Conservation (phyloP, 1,140 invertebrate genomes). For the Trissolcus basalis region DNA sequence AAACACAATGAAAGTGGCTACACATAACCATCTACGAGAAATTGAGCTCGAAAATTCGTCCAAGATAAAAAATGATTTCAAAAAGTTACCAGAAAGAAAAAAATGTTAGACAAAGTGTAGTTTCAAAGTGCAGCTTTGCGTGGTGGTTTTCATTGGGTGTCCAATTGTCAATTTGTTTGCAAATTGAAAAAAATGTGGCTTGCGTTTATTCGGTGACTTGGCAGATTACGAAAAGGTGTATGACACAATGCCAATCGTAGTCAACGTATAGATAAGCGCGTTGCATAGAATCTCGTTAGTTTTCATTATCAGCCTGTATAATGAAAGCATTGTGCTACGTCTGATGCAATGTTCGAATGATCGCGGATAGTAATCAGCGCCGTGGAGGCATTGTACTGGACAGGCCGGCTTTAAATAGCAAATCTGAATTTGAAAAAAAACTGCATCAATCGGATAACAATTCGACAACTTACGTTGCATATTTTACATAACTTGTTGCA, state of each 20-base stretch:
- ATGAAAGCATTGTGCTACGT: slow-evolving; percentile 59
- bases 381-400: slow-evolving; percentile 45
- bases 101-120: no score
- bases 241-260: slow-evolving; percentile 58
- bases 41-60: no score
- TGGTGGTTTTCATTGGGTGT: no score
- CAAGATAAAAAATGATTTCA: no score
- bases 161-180: no score
- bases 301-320: slow-evolving; percentile 57
- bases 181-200: no score
- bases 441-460: slow-evolving; percentile 5
- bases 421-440: slow-evolving; percentile 40
- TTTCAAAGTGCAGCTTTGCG: no score
- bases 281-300: slow-evolving; percentile 56
- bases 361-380: slow-evolving; percentile 54
- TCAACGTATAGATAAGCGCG: slow-evolving; percentile 52
- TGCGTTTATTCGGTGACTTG: slow-evolving; percentile 38
- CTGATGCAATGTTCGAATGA: slow-evolving; percentile 59
- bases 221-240: slow-evolving; percentile 56
- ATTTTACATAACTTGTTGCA: no score
- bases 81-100: no score
- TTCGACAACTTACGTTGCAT: no score
- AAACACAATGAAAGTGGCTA: slow-evolving; percentile 3
- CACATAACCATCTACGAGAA: slow-evolving; percentile 2
- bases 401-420: slow-evolving; percentile 43